Percentiles rank a stretch among this genome's conserved stretches.
phyloP scores from a whole-genome alignment of 2,113 vertebrate species.

The Speoplatyrhinus poulsoni region DNA sequence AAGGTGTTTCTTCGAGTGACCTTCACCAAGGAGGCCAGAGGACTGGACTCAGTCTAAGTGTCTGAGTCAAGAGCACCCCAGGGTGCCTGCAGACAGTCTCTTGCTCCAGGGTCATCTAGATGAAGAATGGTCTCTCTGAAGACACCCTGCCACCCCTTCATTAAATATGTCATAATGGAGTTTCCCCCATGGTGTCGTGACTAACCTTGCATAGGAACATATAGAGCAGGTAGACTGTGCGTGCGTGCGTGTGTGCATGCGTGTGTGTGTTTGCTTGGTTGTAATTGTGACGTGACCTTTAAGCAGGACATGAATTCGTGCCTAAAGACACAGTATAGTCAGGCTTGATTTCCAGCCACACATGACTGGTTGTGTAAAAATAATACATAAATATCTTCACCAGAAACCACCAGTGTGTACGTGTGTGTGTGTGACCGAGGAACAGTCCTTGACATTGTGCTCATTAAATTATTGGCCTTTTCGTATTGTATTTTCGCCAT shows the following conservation, averaged over 20 bases:
- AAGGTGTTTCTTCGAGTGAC: slow-evolving; percentile 23
- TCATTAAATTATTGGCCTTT: too few species aligned
- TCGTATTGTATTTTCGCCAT: too few species aligned
- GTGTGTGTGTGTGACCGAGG: too few species aligned
- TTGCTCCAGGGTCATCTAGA: not conserved
- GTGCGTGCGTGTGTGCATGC: slow-evolving; percentile 2
- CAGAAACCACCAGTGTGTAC: too few species aligned
- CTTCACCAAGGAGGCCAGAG: slow-evolving; percentile 15
- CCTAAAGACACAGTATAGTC: too few species aligned
- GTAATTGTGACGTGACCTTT: slow-evolving; percentile 7
- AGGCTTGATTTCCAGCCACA: too few species aligned
- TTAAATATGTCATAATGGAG: slow-evolving; percentile 46
- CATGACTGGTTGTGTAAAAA: too few species aligned
- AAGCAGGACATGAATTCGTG: not conserved
- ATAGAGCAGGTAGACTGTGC: not conserved
- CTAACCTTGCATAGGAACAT: not conserved
- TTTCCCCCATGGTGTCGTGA: slow-evolving; percentile 21
- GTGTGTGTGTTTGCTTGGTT: slow-evolving; percentile 5
- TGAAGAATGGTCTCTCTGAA: too few species aligned
- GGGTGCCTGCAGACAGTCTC: not conserved
- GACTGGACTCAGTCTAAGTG: slow-evolving; percentile 11
- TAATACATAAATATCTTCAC: too few species aligned
- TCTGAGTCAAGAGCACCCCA: slow-evolving; percentile 5
- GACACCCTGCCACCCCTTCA: too few species aligned
- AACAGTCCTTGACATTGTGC: too few species aligned